A percentile compares a stretch with the other conserved stretches of the same genome.
phyloP scores from a whole-genome alignment of 2,113 vertebrate species.

The Bucco capensis region DNA sequence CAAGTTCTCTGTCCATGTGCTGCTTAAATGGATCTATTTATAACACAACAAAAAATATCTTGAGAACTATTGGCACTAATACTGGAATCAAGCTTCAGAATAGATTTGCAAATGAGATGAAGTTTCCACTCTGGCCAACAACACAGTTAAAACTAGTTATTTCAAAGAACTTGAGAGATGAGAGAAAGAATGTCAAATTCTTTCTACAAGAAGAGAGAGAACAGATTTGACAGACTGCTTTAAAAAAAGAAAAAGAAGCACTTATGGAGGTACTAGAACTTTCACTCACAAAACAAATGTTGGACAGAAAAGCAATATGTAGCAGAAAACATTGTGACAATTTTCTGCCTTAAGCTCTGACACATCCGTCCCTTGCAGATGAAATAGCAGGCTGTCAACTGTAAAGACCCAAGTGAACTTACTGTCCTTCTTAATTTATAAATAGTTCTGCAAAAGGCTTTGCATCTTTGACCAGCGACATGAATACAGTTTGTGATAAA shows the following conservation, averaged over 20 bases:
- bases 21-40: constrained; percentile 83
- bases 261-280: constrained; percentile 21
- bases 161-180: constrained; percentile 22
- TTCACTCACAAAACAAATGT: constrained; percentile 10
- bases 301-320: background rate
- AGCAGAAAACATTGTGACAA: background rate
- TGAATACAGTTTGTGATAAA: background rate
- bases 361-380: background rate
- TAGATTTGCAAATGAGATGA: background rate
- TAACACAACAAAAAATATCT: background rate
- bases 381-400: background rate
- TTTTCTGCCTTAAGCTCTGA: background rate
- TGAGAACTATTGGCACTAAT: background rate
- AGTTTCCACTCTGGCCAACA: background rate
- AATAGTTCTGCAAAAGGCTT: background rate
- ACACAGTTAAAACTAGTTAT: constrained; percentile 14
- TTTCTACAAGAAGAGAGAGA: background rate
- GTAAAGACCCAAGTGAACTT: background rate
- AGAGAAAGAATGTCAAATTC: constrained; percentile 29
- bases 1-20: constrained; percentile 82
- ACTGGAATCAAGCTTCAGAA: background rate
- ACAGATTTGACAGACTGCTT: constrained; percentile 54
- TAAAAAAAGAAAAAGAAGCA: background rate
- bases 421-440: background rate
- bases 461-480: background rate